Base-by-base conservation (phyloP, 2,797 vertebrate genomes). In the Arremon aurantiirostris region DNA sequence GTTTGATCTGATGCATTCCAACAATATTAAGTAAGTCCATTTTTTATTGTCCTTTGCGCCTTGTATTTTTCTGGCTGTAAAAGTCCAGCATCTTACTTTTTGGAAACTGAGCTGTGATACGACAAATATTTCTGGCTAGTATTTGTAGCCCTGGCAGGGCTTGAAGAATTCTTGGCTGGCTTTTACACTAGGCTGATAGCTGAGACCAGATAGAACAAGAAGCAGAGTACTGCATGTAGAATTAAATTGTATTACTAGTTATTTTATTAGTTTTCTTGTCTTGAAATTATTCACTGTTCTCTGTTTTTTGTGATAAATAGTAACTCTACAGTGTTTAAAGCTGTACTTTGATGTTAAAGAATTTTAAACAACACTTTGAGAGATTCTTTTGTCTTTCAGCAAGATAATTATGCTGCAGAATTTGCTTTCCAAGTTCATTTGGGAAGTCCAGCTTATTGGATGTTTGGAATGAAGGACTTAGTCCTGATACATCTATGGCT, bases 121-220 rank as follows among this genome's bases (percentile, higher is more conserved):
- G 55, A 59, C 82, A 89, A 37, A 35, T 81, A 90, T 83, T 96
- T 95, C 56, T 96, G 93, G 89, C 61, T 81, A 87, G 68, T 82
- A 66, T 94, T 90, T 95, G 89, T 85, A 79, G 49, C 41, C 86
- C 78, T 93, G 90, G 78, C 85, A 93, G 50, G 69, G 76, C 87
- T 83, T 90, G 82, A 85, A 81, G 86, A 83, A 80, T 94, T 94
- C 86, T 94, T 96, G 95, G 93, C 95, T 85, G 81, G 52, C 85
- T 92, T 90, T 82, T 89, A 44, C 64, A 64, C 69, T 57, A 92
- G 78, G 85, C 82, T 90, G 76, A 56, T 78, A 55, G 28, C 83
- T 93, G 73, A 69, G 64, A 90, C 86, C 86, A 89, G 86, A 70
- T 93, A 77, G 69, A 94, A 92, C 72, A 65, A 86, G 89, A 90